Conservation (phyloP, 2,113 vertebrate genomes). For the Caretta caretta region DNA sequence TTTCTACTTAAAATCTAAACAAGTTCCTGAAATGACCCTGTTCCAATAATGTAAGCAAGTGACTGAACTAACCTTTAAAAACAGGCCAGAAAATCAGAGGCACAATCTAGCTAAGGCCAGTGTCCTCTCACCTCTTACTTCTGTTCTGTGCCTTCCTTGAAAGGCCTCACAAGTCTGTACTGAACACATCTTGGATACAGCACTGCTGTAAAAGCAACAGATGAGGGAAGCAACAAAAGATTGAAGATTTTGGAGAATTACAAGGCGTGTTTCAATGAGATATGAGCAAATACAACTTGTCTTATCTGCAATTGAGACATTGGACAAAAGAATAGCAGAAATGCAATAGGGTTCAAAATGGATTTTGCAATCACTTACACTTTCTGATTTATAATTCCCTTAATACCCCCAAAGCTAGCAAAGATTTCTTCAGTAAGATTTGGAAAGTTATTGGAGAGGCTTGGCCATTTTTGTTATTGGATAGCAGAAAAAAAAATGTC, state of each 20-base stretch:
- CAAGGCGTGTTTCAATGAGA: not conserved
- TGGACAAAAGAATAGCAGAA: not conserved
- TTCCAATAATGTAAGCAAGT: not conserved
- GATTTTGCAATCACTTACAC: not conserved
- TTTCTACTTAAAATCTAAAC: conserved; percentile 3
- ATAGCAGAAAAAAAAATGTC: not conserved
- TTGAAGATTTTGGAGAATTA: not conserved
- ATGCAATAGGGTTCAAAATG: not conserved
- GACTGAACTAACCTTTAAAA: not conserved
- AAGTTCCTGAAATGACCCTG: not conserved
- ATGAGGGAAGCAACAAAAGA: not conserved
- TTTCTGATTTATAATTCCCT: not conserved
- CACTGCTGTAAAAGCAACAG: not conserved
- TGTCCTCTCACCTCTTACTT: not conserved
- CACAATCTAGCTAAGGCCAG: accelerated
- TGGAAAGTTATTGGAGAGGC: not conserved
- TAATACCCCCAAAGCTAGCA: not conserved
- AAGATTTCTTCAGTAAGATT: accelerated
- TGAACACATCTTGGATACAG: accelerated
- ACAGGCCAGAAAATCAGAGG: not conserved
- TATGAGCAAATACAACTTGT: not conserved
- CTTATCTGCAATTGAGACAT: not conserved
- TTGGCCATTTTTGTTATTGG: not conserved
- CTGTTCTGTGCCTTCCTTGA: not conserved
- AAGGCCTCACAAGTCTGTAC: not conserved